phyloP scores from a whole-genome alignment of 2,888 invertebrate species.

The Lycophotia porphyrea region DNA sequence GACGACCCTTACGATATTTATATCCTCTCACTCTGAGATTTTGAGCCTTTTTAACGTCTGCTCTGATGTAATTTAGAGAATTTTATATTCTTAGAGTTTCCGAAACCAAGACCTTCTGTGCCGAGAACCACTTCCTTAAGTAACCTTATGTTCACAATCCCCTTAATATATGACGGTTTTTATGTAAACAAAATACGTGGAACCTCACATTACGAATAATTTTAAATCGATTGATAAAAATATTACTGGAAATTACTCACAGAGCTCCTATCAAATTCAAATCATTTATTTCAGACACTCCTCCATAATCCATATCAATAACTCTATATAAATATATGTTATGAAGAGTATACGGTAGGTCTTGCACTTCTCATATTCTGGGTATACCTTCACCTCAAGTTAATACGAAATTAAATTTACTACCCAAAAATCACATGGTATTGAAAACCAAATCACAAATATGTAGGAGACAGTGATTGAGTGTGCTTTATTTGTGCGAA shows the following conservation, averaged over 20 bases:
- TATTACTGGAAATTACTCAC: not conserved
- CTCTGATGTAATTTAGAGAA: not conserved
- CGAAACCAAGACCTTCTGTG: not conserved
- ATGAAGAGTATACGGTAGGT: not conserved
- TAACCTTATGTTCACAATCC: not conserved
- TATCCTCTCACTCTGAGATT: not conserved
- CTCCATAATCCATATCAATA: too few species aligned
- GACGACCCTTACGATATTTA: not conserved
- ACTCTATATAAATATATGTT: not conserved
- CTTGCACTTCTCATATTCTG: not conserved
- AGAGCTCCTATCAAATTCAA: not conserved
- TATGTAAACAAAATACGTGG: not conserved
- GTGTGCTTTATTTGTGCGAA: not conserved
- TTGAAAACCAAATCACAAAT: conserved; percentile 7
- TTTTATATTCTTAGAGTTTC: not conserved
- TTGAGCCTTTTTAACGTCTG: not conserved
- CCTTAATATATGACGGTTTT: not conserved
- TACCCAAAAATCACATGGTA: not conserved
- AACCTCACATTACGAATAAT: not conserved
- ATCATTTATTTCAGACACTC: too few species aligned
- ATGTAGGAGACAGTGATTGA: not conserved
- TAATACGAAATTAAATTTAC: conserved; percentile 1
- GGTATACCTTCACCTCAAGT: not conserved
- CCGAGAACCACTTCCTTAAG: not conserved
- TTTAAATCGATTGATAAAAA: not conserved